These are phyloP conservation scores for Synanceia verrucosa DNA, from an alignment of 2,797 vertebrate genomes.

Conservation along the genomic window DNA sequence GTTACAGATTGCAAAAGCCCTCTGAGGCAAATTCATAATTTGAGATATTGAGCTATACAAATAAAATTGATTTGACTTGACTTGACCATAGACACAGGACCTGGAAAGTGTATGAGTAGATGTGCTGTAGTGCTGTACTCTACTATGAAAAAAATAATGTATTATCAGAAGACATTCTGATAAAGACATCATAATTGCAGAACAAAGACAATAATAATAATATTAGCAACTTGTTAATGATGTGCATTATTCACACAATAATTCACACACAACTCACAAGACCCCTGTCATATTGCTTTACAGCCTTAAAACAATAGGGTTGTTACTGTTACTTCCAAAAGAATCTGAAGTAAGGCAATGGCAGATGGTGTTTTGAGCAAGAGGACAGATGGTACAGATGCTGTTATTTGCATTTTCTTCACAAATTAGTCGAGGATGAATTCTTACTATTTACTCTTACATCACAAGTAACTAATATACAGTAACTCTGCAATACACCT, in stretches of 20 bases:
- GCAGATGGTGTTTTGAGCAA: conserved; percentile 74
- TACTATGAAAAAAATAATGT: neutral
- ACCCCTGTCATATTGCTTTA: conserved; percentile 38
- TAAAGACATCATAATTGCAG: conserved; percentile 15
- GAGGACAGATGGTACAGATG: conserved; percentile 69
- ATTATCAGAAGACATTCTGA: neutral
- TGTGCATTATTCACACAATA: too few species aligned
- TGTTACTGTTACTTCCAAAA: conserved; percentile 34
- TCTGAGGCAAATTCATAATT: too few species aligned
- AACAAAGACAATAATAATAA: neutral
- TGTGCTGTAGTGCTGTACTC: neutral
- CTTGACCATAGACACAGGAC: conserved; percentile 85
- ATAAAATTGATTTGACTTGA: too few species aligned
- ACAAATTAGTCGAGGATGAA: neutral
- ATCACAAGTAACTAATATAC: neutral
- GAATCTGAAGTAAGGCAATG: conserved; percentile 51
- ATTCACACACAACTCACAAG: conserved; percentile 24
- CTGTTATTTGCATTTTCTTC: neutral
- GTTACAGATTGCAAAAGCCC: too few species aligned
- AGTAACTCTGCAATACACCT: neutral
- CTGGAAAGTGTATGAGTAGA: conserved; percentile 59
- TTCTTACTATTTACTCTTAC: neutral
- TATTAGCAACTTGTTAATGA: conserved; percentile 1
- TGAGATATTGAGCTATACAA: too few species aligned
- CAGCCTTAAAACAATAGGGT: conserved; percentile 27